phyloP scores from a whole-genome alignment of 1,140 invertebrate genomes.

The Drosophila seguyi region DNA sequence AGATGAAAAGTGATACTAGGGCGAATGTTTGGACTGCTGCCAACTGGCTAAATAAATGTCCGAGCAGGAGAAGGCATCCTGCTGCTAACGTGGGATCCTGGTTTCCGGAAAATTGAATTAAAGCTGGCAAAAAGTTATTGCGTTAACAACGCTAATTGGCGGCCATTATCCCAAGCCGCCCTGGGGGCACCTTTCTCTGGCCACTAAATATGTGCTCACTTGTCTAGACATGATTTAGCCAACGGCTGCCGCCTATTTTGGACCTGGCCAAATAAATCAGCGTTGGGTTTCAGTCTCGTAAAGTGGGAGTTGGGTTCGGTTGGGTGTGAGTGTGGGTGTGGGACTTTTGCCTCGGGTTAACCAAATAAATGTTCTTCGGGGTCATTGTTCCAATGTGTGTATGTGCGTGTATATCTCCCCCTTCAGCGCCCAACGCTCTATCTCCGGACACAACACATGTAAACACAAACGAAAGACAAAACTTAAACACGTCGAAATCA shows the following conservation, averaged over 20 bases:
- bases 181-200: constrained; percentile 28
- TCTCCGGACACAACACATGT: constrained; percentile 60
- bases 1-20: constrained; percentile 6
- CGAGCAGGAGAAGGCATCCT: neutral
- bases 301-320: neutral
- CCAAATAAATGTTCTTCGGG: constrained; percentile 70
- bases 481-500: constrained; percentile 72
- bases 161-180: constrained; percentile 26
- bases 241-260: constrained; percentile 24
- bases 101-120: constrained; percentile 49
- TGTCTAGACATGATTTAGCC: constrained; percentile 76
- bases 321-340: neutral
- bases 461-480: constrained; percentile 70
- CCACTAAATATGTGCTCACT: constrained; percentile 60
- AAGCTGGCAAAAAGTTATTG: constrained; percentile 38
- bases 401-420: neutral
- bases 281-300: constrained; percentile 47
- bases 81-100: neutral
- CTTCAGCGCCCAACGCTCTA: neutral
- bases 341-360: constrained; percentile 36
- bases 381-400: constrained; percentile 46
- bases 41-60: constrained; percentile 20
- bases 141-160: constrained; percentile 42
- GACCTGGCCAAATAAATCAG: constrained; percentile 72
- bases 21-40: constrained; percentile 26